Base-by-base conservation (phyloP, 2,888 invertebrate genomes). In the Ramazzottius varieornatus region DNA sequence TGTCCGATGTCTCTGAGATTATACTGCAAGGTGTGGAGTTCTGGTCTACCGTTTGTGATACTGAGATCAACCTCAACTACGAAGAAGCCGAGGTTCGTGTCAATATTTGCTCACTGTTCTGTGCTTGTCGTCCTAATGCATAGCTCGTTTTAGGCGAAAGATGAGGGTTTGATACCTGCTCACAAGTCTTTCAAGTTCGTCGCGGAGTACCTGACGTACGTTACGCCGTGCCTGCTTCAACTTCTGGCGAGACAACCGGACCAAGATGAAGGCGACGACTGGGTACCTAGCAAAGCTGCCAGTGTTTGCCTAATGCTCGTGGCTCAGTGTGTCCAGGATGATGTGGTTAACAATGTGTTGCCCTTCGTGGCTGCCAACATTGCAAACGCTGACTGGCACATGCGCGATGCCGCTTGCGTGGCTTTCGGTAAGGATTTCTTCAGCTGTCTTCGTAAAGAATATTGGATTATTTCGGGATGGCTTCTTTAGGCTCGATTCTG, bases 11-110 rank as follows among this genome's bases (percentile, higher is more conserved):
- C 69, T 93, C 96, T 78, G 93, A 94, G 71, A 86, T 99, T 65
- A 86, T 92, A 29, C 81, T 96, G 66, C 96, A 96, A 80, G 98
- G 98, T 70, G 96, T 99, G 75, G 98, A 99, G 77, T 99, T 99
- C 79, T 99, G 99, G 98, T 96, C 94, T 1, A 96, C 93, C 72
- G 94, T 98, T 0, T 93, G 96, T 73, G 98, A 99, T 78, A 98
- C 96, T 79, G 98, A 99, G 78, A 90, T 94, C 40, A 94, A 94
- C 78, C 80, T 96, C 69, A 83, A 87, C 1, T 86, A 93, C 75
- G 93, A 94, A 77, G 88, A 88, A 72, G 86, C 86, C 63, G 96
- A 96, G 71, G 78, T 77, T n/a, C n/a, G n/a, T n/a, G n/a, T n/a
- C 70, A 68, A 66, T 64, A 65, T 46, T 40, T 40, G 40, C 40